These are phyloP conservation scores for Ursus arctos DNA, from an alignment of 2,113 vertebrate genomes.

Conservation along the genomic window DNA sequence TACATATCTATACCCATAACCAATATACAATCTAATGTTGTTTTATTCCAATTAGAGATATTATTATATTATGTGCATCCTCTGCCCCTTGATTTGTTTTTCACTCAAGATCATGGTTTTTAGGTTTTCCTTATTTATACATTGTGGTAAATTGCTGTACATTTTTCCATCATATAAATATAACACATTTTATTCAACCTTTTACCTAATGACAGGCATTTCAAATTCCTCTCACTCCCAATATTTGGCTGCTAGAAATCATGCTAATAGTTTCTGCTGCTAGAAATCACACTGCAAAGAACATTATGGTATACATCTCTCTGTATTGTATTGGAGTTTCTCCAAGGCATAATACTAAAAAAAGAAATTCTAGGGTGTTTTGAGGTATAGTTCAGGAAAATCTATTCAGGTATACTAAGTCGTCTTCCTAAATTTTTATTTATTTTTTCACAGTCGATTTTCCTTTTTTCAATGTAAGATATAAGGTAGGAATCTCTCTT, in stretches of 20 bases:
- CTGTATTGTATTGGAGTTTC: neutral
- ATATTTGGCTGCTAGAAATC: neutral
- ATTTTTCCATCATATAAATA: neutral
- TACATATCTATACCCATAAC: neutral
- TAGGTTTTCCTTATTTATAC: neutral
- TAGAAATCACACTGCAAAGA: neutral
- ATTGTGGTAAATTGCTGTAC: neutral
- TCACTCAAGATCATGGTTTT: neutral
- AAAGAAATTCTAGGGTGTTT: neutral
- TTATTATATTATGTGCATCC: neutral
- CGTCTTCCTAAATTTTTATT: neutral
- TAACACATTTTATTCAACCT: neutral
- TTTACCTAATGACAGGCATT: neutral
- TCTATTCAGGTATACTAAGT: neutral
- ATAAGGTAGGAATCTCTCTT: neutral
- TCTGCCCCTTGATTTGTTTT: neutral
- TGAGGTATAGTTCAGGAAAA: neutral
- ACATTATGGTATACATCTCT: neutral
- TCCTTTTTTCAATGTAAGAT: neutral
- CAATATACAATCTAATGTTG: neutral
- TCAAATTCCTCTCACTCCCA: neutral
- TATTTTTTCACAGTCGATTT: neutral
- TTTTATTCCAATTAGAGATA: neutral
- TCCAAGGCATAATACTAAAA: neutral
- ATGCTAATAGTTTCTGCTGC: neutral